phyloP scores from a whole-genome alignment of 2,888 invertebrate genomes.

The Auanema sp. region DNA sequence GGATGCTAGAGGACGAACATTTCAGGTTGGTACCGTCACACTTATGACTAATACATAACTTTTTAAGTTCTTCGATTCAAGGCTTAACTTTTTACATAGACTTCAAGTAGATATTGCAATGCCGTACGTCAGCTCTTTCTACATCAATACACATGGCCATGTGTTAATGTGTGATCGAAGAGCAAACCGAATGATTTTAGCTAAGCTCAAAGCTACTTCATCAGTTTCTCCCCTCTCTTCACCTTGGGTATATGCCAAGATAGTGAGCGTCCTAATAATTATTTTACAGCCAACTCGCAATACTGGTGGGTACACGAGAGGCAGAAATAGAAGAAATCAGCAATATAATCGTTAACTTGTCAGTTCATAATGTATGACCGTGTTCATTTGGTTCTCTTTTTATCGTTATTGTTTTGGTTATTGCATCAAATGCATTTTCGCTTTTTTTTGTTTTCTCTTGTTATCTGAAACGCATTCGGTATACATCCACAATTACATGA shows the following conservation, averaged over 20 bases:
- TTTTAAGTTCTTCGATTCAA: slow-evolving; percentile 23
- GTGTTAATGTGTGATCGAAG: slow-evolving; percentile 19
- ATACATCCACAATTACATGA: too few relatives aligned
- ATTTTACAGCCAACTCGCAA: not conserved
- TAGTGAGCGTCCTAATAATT: too few relatives aligned
- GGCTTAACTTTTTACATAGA: slow-evolving; percentile 18
- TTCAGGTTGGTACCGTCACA: not conserved
- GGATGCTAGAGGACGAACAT: slow-evolving; percentile 24
- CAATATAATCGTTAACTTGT: too few relatives aligned
- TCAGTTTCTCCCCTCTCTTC: not conserved
- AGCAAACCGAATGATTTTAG: not conserved
- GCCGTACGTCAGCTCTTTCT: slow-evolving; percentile 30
- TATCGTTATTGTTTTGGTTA: too few relatives aligned
- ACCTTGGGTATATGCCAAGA: not conserved
- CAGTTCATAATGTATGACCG: too few relatives aligned
- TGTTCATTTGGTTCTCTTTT: too few relatives aligned
- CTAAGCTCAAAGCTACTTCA: slow-evolving; percentile 1
- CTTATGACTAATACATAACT: not conserved
- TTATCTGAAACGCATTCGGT: too few relatives aligned
- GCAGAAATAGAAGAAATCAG: too few relatives aligned
- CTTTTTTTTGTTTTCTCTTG: too few relatives aligned
- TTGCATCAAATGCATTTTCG: too few relatives aligned
- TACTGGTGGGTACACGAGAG: too few relatives aligned
- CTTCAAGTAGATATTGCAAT: slow-evolving; percentile 24
- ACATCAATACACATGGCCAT: slow-evolving; percentile 26